Conservation (phyloP, 1,140 invertebrate genomes). For the Pseudachorutes palmiensis region DNA sequence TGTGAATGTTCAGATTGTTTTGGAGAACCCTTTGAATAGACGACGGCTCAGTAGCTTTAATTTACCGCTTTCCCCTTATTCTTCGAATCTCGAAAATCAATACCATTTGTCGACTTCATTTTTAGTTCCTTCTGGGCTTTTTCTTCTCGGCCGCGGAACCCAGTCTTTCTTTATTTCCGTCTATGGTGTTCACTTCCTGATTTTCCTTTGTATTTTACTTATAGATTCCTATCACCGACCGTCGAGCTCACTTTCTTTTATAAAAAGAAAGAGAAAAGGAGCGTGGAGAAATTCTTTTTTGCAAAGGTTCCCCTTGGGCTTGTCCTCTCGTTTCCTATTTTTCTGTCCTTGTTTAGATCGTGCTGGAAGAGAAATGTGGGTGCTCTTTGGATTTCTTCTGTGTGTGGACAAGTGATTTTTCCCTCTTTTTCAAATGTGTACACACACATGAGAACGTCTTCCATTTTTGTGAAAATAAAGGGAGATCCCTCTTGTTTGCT, state of each 20-base stretch:
- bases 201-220: no score
- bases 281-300: background rate
- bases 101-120: constrained; percentile 11
- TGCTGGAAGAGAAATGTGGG: background rate
- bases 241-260: no score
- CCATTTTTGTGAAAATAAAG: background rate
- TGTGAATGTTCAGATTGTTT: no score
- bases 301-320: background rate
- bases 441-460: no score
- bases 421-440: background rate
- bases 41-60: no score
- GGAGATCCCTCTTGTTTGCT: background rate
- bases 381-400: constrained; percentile 1
- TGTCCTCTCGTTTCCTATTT: background rate
- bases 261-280: background rate
- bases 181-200: no score
- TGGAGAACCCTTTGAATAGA: background rate
- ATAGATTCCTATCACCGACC: no score
- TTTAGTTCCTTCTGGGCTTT: background rate
- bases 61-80: background rate
- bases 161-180: no score
- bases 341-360: background rate
- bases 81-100: background rate
- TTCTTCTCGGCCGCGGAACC: background rate
- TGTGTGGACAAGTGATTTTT: background rate